Base-by-base conservation (phyloP, 2,888 invertebrate genomes). In the Subacronicta megacephala region DNA sequence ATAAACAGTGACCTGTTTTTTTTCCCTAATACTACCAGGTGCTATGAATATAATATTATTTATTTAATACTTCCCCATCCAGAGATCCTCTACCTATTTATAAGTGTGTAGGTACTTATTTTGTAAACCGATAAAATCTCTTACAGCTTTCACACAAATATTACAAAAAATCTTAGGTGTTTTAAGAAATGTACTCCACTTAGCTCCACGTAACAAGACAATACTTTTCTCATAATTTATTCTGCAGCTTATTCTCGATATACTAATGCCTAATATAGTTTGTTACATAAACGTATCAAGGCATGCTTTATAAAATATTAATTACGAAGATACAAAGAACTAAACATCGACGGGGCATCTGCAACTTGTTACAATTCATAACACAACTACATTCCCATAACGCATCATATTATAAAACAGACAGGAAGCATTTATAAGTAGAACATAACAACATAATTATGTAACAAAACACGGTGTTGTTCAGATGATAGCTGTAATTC, bases 401-500 rank as follows among this genome's bases (percentile, higher is more conserved):
- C 50, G 51, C 51, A 40, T 57, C 43, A 57, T 57, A 76, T 64
- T 58, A 71, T 72, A 68, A 72, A 52, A 36, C 51, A 49, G 46
- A 42, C 31, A 40, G 76, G 80, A 80, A 81, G 70, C 59, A 72
- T 72, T 68, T 65, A 67, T 40, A 61, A 33, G 42, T 36, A 51
- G 17, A 62, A 74, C 44, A 63, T 7, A 49, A 67, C 45, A 66
- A 60, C 52, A 53, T 40, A 37, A 66, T 67, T 72, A 80, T 64
- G 67, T 64, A 75, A 75, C 62, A 41, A 55, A 44, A 66, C 62
- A 62, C 26, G 58, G 56, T 62, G 49, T 45, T 51, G 44, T 46
- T 51, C 59, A 56, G 57, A 57, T 67, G 70, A 80, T 62, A 61
- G 73, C 70, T 63, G 61, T 74, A 74, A 80, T 71, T 61, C 54